Evolutionary conservation across 2,113 vertebrate species (phyloP), one percentile per base, ranked within the genome.

Genomic region (Macheiramphus alcinus): DNA sequence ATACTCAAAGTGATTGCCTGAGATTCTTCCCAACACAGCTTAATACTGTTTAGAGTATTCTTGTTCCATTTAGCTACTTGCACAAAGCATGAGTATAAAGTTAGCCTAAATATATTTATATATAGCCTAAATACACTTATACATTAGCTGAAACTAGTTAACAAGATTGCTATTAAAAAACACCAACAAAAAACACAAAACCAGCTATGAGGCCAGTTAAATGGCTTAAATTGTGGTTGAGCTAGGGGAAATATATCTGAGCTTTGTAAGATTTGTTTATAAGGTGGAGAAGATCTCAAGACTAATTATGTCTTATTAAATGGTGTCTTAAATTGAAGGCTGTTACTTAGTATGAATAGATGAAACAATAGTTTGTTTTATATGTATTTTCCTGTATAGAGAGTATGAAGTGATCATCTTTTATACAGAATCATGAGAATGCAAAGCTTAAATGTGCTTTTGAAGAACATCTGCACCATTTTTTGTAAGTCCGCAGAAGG

Each of bases 31-130:
- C 52, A n/a, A 8, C 43, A 4, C 31, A 0, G 53, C 70, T 32
- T 1, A 14, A 8, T 29, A 4, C 13, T 29, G 1, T 11, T 0
- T 7, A 13, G 27, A 16, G 4, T 63, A 3, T 42, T 56, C 34
- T 52, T 27, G 13, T 12, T 23, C n/a, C 5, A 0, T n/a, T 67
- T 27, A 29, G 29, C 26, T 47, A 1, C 38, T 63, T 52, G 32
- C 1, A 5, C 52, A 31, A 42, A 52, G 31, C 22, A 10, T 4
- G 13, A 67, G 32, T 36, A 2, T 31, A 12, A 50, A 79, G 36
- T 59, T 79, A 27, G 9, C 20, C 43, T 3, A 7, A 50, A 21
- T 50, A 1, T 43, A 21, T 47, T 22, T 79, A 27, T 43, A 21
- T 47, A 47, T 79, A 27, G 9, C 23, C 42, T 3, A 7, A 52